phyloP scores from a whole-genome alignment of 2,888 invertebrate species.

The Hemithea aestivaria region DNA sequence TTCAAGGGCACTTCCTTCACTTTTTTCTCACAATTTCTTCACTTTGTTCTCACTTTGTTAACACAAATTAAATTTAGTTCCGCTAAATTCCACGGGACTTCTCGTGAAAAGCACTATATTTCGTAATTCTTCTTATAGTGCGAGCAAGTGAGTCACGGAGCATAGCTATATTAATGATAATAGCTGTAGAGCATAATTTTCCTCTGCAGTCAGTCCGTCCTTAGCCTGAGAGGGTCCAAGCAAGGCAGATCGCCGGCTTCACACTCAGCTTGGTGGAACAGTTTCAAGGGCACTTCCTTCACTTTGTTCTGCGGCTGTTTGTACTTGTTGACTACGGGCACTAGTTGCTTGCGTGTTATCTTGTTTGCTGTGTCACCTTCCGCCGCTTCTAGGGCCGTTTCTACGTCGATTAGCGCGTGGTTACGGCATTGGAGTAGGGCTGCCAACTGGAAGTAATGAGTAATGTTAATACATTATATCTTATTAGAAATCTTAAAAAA shows the following conservation, averaged over 20 bases:
- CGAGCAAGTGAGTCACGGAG: too few species aligned
- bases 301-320: slow-evolving; percentile 33
- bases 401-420: slow-evolving; percentile 70
- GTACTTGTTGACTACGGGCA: slow-evolving; percentile 47
- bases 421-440: slow-evolving; percentile 65
- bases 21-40: too few species aligned
- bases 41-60: too few species aligned
- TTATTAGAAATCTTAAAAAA: too few species aligned
- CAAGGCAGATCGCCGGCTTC: slow-evolving; percentile 53
- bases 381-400: slow-evolving; percentile 74
- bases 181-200: slow-evolving; percentile 56
- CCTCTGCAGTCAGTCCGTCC: slow-evolving; percentile 66
- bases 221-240: slow-evolving; percentile 56
- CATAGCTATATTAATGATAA: slow-evolving; percentile 39
- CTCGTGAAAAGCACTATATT: too few species aligned
- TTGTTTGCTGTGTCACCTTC: slow-evolving; percentile 52
- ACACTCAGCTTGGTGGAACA: slow-evolving; percentile 64
- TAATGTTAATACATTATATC: too few species aligned
- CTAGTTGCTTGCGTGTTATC: slow-evolving; percentile 45
- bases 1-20: too few species aligned
- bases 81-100: too few species aligned
- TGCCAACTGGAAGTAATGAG: slow-evolving; percentile 45
- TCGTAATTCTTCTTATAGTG: too few species aligned
- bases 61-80: too few species aligned
- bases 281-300: slow-evolving; percentile 65